phyloP scores from a whole-genome alignment of 64 coral and sea anemone genomes.

The Actinia equina region DNA sequence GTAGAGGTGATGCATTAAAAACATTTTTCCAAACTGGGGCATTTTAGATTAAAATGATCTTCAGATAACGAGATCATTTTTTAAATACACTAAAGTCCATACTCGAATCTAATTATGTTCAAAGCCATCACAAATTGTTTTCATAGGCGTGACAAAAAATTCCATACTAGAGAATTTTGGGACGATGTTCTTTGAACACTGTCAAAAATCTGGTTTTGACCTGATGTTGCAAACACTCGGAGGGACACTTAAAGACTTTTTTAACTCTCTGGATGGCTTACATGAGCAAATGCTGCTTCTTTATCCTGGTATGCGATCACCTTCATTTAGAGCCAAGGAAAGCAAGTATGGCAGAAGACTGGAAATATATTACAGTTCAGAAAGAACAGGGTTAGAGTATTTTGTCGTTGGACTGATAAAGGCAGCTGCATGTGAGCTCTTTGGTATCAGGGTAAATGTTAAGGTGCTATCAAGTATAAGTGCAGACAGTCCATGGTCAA shows the following conservation, averaged over 20 bases:
- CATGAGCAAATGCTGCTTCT: slow-evolving; percentile 86
- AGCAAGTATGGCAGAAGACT: slow-evolving; percentile 47
- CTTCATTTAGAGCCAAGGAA: slow-evolving; percentile 90
- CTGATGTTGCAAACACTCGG: slow-evolving; percentile 72
- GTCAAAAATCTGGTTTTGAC: slow-evolving; percentile 82
- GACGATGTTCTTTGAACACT: slow-evolving; percentile 76
- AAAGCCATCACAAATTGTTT: not conserved
- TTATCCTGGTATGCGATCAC: slow-evolving; percentile 84
- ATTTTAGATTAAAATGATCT: too few species aligned
- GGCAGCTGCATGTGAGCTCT: slow-evolving; percentile 74
- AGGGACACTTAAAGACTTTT: slow-evolving; percentile 84
- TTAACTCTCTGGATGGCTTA: slow-evolving; percentile 84
- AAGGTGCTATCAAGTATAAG: slow-evolving; percentile 40
- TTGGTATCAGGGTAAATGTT: slow-evolving; percentile 60
- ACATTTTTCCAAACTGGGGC: too few species aligned
- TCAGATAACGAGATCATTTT: too few species aligned
- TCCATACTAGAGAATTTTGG: slow-evolving; percentile 93
- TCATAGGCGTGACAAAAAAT: slow-evolving; percentile 50
- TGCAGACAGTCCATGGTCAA: slow-evolving; percentile 76
- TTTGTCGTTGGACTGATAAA: slow-evolving; percentile 89
- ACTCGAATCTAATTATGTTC: too few species aligned
- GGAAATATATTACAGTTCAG: slow-evolving; percentile 80
- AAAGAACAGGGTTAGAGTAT: slow-evolving; percentile 81
- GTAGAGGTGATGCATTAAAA: too few species aligned
- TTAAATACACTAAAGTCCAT: too few species aligned